Base-by-base conservation (phyloP, 2,113 vertebrate species). In the Pterocles burchelli region DNA sequence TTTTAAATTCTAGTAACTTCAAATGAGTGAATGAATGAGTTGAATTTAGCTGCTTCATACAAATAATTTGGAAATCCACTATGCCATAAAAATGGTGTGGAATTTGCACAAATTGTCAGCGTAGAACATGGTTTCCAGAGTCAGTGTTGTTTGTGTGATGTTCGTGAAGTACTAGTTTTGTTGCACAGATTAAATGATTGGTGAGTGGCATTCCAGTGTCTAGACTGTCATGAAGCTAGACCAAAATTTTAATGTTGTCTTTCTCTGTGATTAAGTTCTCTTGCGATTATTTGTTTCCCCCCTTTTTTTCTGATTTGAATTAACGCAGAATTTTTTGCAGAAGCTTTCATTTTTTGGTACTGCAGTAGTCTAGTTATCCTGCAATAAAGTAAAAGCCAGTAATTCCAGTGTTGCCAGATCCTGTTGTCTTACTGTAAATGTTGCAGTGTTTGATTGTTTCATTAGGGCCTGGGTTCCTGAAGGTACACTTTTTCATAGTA, bases 1-100 rank as follows among this genome's bases (percentile, higher is more conserved):
- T 75, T 89, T 52, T 66, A 66, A 86, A 91, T 82, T 81, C 46
- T 46, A 36, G 31, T 38, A 66, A 88, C 49, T 88, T 65, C 36
- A 72, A 36, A 70, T 85, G 58, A 92, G 19, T 72, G 51, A 94
- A 73, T 28, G 72, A 73, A 73, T 15, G 18, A 85, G 68, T 26
- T 93, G 61, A 92, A 75, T 89, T 94, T 80, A 86, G 72, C 96
- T 97, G 93, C 91, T 96, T 95, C 85, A 84, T 96, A 80, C 80
- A 87, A 78, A 68, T 85, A 59, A 89, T 72, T 87, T 62, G 83
- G 73, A 86, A 94, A 90, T 93, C 63, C 49, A 66, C 88, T 79
- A 63, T 92, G 83, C 93, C 90, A 54, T 81, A 49, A 81, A 94
- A 81, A 48, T 58, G 65, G 46, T 71, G 79, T 90, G 76, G 90